Conservation (phyloP, 2,888 invertebrate species). For the Entomobrya proxima region DNA sequence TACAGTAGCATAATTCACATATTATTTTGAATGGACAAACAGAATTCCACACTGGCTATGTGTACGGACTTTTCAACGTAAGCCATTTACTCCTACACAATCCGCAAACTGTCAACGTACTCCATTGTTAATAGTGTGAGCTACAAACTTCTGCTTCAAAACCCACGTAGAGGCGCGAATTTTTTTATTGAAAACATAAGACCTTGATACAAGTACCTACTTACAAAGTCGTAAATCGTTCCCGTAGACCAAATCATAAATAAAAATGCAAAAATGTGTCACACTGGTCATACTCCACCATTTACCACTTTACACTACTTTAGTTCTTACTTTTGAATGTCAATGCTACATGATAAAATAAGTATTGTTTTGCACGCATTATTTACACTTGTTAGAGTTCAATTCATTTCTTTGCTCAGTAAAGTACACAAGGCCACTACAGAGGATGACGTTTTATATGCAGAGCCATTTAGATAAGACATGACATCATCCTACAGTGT, state of each 20-base stretch:
- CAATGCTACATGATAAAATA: background rate
- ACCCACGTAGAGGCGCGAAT: too few relatives aligned
- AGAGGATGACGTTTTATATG: slow-evolving; percentile 22
- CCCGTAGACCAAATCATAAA: too few relatives aligned
- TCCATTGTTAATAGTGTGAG: background rate
- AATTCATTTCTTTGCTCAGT: background rate
- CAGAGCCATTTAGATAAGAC: slow-evolving; percentile 29
- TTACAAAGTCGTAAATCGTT: too few relatives aligned
- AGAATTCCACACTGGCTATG: background rate
- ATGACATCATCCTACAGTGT: slow-evolving; percentile 33
- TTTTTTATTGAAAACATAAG: too few relatives aligned
- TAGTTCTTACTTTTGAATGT: background rate
- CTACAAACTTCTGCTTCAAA: background rate
- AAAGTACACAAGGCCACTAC: background rate
- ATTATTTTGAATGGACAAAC: background rate
- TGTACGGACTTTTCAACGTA: slow-evolving; percentile 21
- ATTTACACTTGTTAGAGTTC: background rate
- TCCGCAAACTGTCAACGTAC: slow-evolving; percentile 40
- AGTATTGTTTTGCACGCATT: background rate
- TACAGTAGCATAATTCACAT: slow-evolving; percentile 29
- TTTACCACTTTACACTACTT: background rate
- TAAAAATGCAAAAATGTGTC: too few relatives aligned
- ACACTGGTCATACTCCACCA: too few relatives aligned
- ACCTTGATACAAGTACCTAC: too few relatives aligned
- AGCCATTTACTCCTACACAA: slow-evolving; percentile 38